These are phyloP conservation scores for Xanthia togata DNA, from an alignment of 2,888 invertebrate species.

Conservation along the genomic window DNA sequence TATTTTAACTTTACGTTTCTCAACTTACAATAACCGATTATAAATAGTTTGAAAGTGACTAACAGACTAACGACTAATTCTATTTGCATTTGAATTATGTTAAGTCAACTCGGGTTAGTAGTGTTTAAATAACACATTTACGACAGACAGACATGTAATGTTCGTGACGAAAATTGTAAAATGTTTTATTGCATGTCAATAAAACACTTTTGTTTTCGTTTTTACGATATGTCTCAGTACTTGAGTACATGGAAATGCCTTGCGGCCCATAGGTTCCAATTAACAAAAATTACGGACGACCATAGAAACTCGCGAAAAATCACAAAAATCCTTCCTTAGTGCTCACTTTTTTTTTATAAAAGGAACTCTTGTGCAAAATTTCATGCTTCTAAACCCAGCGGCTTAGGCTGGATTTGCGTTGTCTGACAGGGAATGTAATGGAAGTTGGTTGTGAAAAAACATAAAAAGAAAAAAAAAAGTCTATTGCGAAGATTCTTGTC, in stretches of 20 bases:
- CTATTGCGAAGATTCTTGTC: no score
- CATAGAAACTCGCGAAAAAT: no score
- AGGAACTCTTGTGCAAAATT: no score
- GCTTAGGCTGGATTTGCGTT: no score
- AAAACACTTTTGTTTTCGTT: not conserved
- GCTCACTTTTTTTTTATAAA: no score
- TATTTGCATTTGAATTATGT: not conserved
- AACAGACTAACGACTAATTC: not conserved
- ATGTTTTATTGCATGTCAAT: not conserved
- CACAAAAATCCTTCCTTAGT: not conserved
- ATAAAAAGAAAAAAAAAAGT: no score
- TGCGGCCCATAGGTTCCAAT: not conserved
- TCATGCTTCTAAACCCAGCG: no score
- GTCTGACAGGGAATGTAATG: no score
- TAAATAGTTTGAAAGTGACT: not conserved
- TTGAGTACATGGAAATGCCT: not conserved
- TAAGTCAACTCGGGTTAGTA: slow-evolving; percentile 1
- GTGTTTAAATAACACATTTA: not conserved
- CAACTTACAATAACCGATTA: not conserved
- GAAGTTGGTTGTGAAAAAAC: no score
- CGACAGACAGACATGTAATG: not conserved
- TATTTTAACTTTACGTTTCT: not conserved
- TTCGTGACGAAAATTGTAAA: not conserved
- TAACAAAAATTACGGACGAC: no score
- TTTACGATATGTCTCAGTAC: slow-evolving; percentile 4